A percentile compares a stretch with the other conserved stretches of the same genome.
Conservation (phyloP, 2,113 vertebrate genomes). For the Indicator indicator region DNA sequence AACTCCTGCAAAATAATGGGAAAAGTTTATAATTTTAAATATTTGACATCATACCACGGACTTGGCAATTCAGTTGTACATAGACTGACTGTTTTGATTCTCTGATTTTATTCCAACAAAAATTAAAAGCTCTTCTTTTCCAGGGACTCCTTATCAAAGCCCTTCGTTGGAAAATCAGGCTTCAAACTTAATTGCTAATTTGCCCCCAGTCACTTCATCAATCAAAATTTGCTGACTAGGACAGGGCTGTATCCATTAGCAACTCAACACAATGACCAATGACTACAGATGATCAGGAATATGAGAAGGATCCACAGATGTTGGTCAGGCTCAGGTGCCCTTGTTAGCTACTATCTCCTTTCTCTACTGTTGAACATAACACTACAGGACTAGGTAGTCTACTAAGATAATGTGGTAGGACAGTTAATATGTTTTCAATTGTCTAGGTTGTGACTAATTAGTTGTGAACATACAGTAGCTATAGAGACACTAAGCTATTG, state of each 20-base stretch:
- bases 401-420: background rate
- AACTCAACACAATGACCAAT: background rate
- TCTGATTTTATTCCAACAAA: background rate
- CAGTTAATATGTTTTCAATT: background rate
- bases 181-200: background rate
- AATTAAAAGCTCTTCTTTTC: background rate
- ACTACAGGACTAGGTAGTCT: background rate
- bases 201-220: background rate
- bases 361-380: background rate
- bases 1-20: slow-evolving; percentile 15
- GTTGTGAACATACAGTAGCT: background rate
- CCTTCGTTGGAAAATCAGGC: background rate
- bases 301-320: background rate
- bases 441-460: background rate
- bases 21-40: slow-evolving; percentile 32
- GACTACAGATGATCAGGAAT: background rate
- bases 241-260: background rate
- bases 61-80: slow-evolving; percentile 25
- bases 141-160: background rate
- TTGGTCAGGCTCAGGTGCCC: background rate
- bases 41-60: slow-evolving; percentile 25
- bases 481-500: background rate
- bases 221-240: background rate
- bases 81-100: background rate
- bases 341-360: background rate